Base-by-base conservation (phyloP, 2,888 invertebrate species). In the Carcina quercana region DNA sequence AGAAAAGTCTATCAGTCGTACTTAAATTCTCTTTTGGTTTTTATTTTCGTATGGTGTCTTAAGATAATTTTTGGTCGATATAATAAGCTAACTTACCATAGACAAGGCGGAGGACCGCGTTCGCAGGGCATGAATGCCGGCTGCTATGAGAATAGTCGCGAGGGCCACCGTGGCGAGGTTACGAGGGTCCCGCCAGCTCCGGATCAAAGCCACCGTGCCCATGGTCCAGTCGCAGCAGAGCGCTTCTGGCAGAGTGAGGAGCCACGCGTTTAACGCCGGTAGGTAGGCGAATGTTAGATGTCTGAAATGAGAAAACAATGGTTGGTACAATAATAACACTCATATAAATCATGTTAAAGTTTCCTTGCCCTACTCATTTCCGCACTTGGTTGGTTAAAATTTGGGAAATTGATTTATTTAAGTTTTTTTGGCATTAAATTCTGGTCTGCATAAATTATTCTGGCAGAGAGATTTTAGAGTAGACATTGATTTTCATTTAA, bases 191-290 rank as follows among this genome's bases (percentile, higher is more conserved):
- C 86, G 59, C 64, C 95, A 87, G 20, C 92, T 89, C 48, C 91
- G 89, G 27, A 98, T 86, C 33, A 98, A 74, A 0, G 96, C 94
- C 35, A 98, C 91, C 5, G 96, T 96, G 31, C 95, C 97, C 98
- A 98, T 98, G 26, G 97, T 98, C 97, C 97, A 98, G 82, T 98
- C 98, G 74, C 97, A 97, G 80, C 97, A 97, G 34, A 98, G 86
- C 49, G 93, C 89, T 48, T 92, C 92, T 2, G 98, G 98, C 58
- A 94, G 90, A 32, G 97, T 86, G 44, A 98, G 85, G 45, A 98
- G 86, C 94, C 96, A 96, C 32, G 92, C 86, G 79, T 98, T 98
- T 44, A 97, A 87, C 30, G 95, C 92, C 41, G 96, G 90, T 47
- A 98, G 87, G 80, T 97, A 97, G 69, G 95, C 94, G 80, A 94